Evolutionary conservation across 1,140 invertebrate species (phyloP).

Genomic region (Bombus polaris): DNA sequence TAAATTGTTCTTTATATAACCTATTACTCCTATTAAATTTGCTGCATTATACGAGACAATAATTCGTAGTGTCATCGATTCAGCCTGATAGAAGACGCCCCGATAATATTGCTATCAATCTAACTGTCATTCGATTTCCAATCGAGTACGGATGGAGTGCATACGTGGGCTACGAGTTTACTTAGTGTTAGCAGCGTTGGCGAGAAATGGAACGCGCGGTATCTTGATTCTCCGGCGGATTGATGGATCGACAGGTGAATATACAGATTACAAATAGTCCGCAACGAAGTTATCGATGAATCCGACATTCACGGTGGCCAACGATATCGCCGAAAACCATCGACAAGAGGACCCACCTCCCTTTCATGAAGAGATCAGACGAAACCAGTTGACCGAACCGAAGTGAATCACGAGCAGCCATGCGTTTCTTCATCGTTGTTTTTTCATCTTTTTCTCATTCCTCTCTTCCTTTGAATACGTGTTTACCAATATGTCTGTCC

Average conservation of each 20-base stretch:
- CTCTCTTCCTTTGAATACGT: not conserved
- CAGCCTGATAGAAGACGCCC: not conserved
- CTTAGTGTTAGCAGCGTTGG: slow-evolving; percentile 51
- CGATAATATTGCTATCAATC: slow-evolving; percentile 43
- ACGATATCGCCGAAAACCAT: slow-evolving; percentile 58
- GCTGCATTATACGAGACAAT: not conserved
- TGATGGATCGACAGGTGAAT: slow-evolving; percentile 70
- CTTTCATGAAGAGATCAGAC: slow-evolving; percentile 63
- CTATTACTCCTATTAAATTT: not conserved
- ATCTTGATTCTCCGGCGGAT: slow-evolving; percentile 56
- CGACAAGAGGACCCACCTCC: slow-evolving; percentile 33
- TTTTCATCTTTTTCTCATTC: not conserved
- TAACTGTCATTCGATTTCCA: slow-evolving; percentile 36
- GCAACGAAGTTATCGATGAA: slow-evolving; percentile 64
- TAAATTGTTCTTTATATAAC: not conserved
- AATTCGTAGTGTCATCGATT: slow-evolving; percentile 42
- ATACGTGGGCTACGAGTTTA: slow-evolving; percentile 39
- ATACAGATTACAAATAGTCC: slow-evolving; percentile 66
- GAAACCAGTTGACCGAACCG: slow-evolving; percentile 47
- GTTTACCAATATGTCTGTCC: slow-evolving; percentile 40
- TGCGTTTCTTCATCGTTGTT: slow-evolving; percentile 40
- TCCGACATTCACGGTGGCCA: slow-evolving; percentile 65
- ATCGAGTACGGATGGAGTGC: not conserved
- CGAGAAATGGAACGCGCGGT: slow-evolving; percentile 65
- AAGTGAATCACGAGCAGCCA: slow-evolving; percentile 53